phyloP scores from a whole-genome alignment of 2,113 vertebrate genomes.

The human region GRCh38 chr6:61117501-61118000 shows the following conservation, averaged over 20 bases:
- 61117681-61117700: neutral
- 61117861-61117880: neutral
- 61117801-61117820: neutral
- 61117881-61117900: neutral
- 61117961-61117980: neutral
- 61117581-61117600: neutral
- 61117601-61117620: neutral
- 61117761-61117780: neutral
- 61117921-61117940: neutral
- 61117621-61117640: neutral
- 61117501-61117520: neutral
- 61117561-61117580: slow-evolving; percentile 27
- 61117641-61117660: neutral
- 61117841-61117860: neutral
- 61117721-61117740: neutral
- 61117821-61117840: neutral
- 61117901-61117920: neutral
- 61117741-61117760: neutral
- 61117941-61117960: neutral
- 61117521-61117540: neutral
- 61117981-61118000: neutral
- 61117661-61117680: neutral
- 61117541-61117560: neutral
- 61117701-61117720: neutral
- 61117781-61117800: neutral